phyloP scores from a whole-genome alignment of 2,113 vertebrate species.

The Steatornis caripensis region DNA sequence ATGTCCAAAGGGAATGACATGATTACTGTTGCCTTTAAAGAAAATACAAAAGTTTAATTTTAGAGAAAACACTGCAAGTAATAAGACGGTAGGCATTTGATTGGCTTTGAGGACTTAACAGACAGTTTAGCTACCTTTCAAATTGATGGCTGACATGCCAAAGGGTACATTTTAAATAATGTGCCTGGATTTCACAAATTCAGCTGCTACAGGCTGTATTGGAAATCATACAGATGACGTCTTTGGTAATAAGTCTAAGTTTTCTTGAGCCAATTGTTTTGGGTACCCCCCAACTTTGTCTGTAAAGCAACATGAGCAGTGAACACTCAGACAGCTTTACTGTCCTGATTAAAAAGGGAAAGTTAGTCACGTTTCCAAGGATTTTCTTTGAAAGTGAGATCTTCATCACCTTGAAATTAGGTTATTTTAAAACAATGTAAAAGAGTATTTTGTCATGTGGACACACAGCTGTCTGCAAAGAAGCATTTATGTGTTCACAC shows the following conservation, averaged over 20 bases:
- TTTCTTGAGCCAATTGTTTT: neutral
- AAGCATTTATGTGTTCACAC: neutral
- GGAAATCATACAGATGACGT: neutral
- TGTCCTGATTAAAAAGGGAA: neutral
- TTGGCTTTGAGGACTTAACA: constrained; percentile 34
- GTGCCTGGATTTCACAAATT: neutral
- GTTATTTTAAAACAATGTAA: neutral
- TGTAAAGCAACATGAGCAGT: neutral
- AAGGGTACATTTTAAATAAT: neutral
- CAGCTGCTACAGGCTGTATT: neutral
- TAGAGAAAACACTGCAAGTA: constrained; percentile 10
- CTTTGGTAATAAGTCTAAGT: neutral
- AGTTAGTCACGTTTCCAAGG: neutral
- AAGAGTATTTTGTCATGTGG: neutral
- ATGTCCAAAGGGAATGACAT: constrained; percentile 39
- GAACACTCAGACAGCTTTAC: neutral
- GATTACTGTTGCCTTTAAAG: constrained; percentile 40
- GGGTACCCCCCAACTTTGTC: neutral
- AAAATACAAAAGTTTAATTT: constrained; percentile 21
- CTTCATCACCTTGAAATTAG: neutral
- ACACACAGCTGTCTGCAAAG: neutral
- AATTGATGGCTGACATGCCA: neutral
- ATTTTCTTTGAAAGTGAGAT: neutral
- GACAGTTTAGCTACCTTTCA: constrained; percentile 6
- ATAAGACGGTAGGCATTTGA: neutral